Evolutionary conservation across 2,888 invertebrate genomes (phyloP), one percentile per base, ranked within the genome.

Genomic region (Heliconius cydno): DNA sequence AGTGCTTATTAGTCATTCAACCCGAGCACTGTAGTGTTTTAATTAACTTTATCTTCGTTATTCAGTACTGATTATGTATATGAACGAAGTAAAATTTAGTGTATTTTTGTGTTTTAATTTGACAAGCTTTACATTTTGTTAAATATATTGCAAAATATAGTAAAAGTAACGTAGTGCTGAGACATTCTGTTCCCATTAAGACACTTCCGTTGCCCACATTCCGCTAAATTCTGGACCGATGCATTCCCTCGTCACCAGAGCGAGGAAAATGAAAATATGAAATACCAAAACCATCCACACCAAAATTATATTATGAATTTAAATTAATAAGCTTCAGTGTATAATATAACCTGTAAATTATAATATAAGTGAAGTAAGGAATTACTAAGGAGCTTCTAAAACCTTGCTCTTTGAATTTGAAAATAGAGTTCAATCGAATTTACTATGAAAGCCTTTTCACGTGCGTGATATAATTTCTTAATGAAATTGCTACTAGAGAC

Each of bases 371-470:
- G 30, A 6, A 60, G n/a, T 60, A 38, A 60, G n/a, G n/a, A 72
- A 13, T 34, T 57, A 34, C n/a, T 72, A 7, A 57, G n/a, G 30
- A n/a, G 22, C 57, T n/a, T 25, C 15, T 38, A 73, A 70, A 41
- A 73, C n/a, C n/a, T 13, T 60, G n/a, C 34, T 60, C 34, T 60
- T 57, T 57, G n/a, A 57, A 57, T 60, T 60, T 73, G 72, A 73
- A 73, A 73, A 34, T 73, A 73, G 34, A 73, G 57, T n/a, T 73
- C 57, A 57, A 73, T 34, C n/a, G 60, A 73, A 73, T 73, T 73
- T 73, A 73, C 34, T 60, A 73, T 38, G 73, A 73, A 73, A 73
- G 73, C 15, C 60, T 60, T 34, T 73, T 60, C 60, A 60, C 34
- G 60, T 73, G 60, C 34, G n/a, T 30, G 10, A 72, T 41, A 72